Evolutionary conservation across 2,888 invertebrate species (phyloP), one percentile per base, ranked within the genome.

Genomic region (Polyploca ridens): DNA sequence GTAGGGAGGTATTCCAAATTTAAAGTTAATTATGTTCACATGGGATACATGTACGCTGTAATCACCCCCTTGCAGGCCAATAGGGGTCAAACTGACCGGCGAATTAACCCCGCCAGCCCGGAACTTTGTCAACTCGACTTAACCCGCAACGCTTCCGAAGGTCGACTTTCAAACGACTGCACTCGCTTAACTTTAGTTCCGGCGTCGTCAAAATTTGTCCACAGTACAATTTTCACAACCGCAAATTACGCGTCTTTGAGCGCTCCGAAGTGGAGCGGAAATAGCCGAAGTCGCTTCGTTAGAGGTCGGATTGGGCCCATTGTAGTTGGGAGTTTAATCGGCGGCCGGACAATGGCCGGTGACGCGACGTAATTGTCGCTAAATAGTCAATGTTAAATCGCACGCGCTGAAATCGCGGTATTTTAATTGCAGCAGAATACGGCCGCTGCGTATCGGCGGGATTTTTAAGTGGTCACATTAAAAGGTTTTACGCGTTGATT

Each of bases 171-270:
- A 88, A 88, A 84, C 84, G 85, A 83, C 84, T 83, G 83, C 81
- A 82, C 79, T 82, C 78, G 76, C 75, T 77, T 76, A 84, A 86
- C 84, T 85, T 82, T 69, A 75, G 3, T 68, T 76, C 69, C 78
- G 79, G 76, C 82, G 75, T 83, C 83, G 85, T 82, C 87, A 87
- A 88, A 90, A 87, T 87, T 86, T 85, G 83, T 79, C 79, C 79
- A 79, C 77, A 82, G 85, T 83, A 85, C 90, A 89, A 90, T 89
- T 90, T 89, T 86, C 84, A 82, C 75, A 79, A 82, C 92, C 93
- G 84, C 93, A 93, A 93, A 93, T 93, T 91, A 90, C 88, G 83
- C 85, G 89, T 91, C 92, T 93, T 93, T 88, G 90, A 89, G 81
- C 81, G 84, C 77, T 71, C 84, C 86, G 86, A 88, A 87, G 89